These are phyloP conservation scores for Drosophila suzukii DNA, from an alignment of 1,140 invertebrate genomes.

Conservation along the genomic window DNA sequence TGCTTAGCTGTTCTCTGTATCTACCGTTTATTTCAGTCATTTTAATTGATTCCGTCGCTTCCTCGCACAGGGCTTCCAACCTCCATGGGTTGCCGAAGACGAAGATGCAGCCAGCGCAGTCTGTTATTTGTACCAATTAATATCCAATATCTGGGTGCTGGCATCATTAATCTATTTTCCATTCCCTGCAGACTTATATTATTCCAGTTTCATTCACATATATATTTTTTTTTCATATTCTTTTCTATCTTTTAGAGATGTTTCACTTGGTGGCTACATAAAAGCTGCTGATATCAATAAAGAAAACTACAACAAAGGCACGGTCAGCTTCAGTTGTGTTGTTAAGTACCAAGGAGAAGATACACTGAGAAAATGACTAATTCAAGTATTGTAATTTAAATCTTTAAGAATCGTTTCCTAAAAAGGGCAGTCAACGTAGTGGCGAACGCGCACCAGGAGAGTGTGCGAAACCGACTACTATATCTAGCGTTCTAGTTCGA, in stretches of 20 bases:
- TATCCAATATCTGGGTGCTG: constrained; percentile 74
- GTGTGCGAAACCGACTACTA: no score
- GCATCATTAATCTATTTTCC: constrained; percentile 68
- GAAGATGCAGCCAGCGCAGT: constrained; percentile 37
- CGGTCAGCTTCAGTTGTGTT: constrained; percentile 27
- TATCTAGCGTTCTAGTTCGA: no score
- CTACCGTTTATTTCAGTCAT: constrained; percentile 77
- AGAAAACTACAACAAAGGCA: constrained; percentile 55
- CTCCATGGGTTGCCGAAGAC: constrained; percentile 2
- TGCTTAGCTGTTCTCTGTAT: constrained; percentile 50
- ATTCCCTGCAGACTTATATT: constrained; percentile 1
- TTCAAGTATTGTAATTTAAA: no score
- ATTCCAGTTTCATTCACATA: constrained; percentile 1
- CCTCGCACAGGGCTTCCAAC: not conserved
- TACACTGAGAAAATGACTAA: constrained; percentile 4
- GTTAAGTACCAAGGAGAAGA: constrained; percentile 37
- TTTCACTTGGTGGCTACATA: constrained; percentile 59
- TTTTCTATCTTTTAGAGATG: constrained; percentile 44
- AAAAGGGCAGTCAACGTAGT: no score
- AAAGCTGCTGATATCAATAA: constrained; percentile 66
- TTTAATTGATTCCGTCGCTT: constrained; percentile 75
- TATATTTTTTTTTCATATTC: constrained; percentile 14
- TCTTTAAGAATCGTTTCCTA: no score
- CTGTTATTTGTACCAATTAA: constrained; percentile 83
- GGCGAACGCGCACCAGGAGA: no score